Conservation (phyloP, 2,797 vertebrate species). For the Neosalanx taihuensis region DNA sequence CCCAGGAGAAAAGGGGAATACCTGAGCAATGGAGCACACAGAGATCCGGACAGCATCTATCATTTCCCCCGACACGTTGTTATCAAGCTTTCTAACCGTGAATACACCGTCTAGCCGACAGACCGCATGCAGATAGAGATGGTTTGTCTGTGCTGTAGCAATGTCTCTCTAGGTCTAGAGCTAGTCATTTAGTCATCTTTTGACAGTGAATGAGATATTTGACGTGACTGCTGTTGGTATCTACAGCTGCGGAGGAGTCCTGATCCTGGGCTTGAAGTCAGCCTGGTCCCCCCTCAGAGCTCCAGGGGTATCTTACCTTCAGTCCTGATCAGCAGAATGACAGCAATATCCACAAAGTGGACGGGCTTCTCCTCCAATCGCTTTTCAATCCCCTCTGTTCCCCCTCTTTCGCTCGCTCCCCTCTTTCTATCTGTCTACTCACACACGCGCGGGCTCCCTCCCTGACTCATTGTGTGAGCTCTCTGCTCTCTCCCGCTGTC, state of each 20-base stretch:
- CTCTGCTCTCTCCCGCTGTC: slow-evolving; percentile 15
- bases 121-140: not conserved
- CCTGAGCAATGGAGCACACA: no score
- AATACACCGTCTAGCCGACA: no score
- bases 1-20: not conserved
- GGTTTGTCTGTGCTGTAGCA: not conserved
- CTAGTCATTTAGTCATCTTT: no score
- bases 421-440: slow-evolving; percentile 1
- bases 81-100: no score
- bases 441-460: not conserved
- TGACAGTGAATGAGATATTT: no score
- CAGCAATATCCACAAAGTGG: slow-evolving; percentile 57
- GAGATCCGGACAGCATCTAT: slow-evolving; percentile 4
- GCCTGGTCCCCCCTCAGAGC: slow-evolving; percentile 23
- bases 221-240: not conserved
- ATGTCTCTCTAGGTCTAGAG: not conserved
- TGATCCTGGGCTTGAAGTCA: slow-evolving; percentile 20
- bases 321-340: slow-evolving; percentile 30
- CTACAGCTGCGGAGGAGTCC: slow-evolving; percentile 13
- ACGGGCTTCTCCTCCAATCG: slow-evolving; percentile 50
- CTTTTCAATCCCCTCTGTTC: slow-evolving; percentile 50
- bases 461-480: slow-evolving; percentile 41
- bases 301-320: slow-evolving; percentile 64
- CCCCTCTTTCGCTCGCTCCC: slow-evolving; percentile 2
- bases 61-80: not conserved